Base-by-base conservation (phyloP, 2,888 invertebrate genomes). In the Shargacucullia verbasci region DNA sequence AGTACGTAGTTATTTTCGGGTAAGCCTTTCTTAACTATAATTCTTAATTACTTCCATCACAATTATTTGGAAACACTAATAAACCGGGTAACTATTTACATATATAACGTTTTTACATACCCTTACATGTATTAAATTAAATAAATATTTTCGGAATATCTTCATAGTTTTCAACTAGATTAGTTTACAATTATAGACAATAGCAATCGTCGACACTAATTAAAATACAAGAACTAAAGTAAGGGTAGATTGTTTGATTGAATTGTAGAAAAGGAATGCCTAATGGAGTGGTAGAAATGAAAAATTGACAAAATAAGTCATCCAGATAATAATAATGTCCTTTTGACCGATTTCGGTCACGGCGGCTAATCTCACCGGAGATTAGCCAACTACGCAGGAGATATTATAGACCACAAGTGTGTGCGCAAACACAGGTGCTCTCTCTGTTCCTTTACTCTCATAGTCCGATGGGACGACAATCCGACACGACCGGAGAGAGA, bases 101-200 rank as follows among this genome's bases (percentile, higher is more conserved):
- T 8, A 44, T 38, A 20, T 48, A 78, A 78, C 71, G 59, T 73
- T 70, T 76, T 68, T 73, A 76, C 71, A 76, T 48, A 35, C n/a
- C 4, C 61, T 64, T 71, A 67, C 9, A 29, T 43, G 15, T 50
- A 35, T 3, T 38, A 31, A 50, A 43, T 55, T 43, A 61, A 62
- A 62, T 40, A 57, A 64, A 62, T 58, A 31, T 41, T 25, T 44
- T 48, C 52, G 39, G 46, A 63, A 39, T 72, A 73, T 62, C 65
- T 67, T 54, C 34, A 53, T 64, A 59, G 48, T 68, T 68, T 52
- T 48, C 35, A 48, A 35, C 55, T 71, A 68, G 43, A 38, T 40
- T 66, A 44, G 10, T 33, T 39, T 54, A 34, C 38, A 35, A 38
- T 15, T 61, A 65, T 47, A 70, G 8, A 27, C 27, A 34, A 25